These are phyloP conservation scores for Mus caroli DNA, from an alignment of 2,797 vertebrate genomes.

Conservation along the genomic window DNA sequence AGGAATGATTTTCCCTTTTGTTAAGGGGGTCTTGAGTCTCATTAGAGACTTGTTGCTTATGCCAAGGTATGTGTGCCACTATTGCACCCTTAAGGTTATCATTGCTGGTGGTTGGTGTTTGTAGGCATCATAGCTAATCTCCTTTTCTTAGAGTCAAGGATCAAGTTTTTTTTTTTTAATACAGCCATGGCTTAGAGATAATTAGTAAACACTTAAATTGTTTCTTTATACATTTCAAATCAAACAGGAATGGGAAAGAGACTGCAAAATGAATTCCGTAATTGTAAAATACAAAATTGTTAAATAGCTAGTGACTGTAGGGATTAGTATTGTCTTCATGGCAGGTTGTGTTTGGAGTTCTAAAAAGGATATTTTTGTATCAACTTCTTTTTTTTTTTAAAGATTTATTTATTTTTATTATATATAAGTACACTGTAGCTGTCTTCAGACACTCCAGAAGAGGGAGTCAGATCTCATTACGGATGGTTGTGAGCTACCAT, in stretches of 20 bases:
- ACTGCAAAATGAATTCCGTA: neutral
- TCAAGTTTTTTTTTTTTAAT: slow-evolving; percentile 9
- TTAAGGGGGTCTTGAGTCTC: neutral
- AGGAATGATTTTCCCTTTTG: neutral
- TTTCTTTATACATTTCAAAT: slow-evolving; percentile 10
- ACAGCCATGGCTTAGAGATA: slow-evolving; percentile 27
- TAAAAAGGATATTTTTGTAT: neutral
- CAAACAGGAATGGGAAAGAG: neutral
- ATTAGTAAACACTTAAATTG: slow-evolving; percentile 29
- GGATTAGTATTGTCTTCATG: slow-evolving; percentile 28
- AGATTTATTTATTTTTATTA: too few species aligned
- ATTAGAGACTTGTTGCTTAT: neutral
- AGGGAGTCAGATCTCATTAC: too few species aligned
- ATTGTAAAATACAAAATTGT: neutral
- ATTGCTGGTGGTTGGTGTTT: neutral
- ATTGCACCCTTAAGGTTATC: neutral
- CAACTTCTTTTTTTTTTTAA: too few species aligned
- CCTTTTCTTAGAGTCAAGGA: neutral
- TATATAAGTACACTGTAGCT: too few species aligned
- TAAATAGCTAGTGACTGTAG: slow-evolving; percentile 43
- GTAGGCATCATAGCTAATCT: neutral
- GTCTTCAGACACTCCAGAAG: too few species aligned
- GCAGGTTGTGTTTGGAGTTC: neutral
- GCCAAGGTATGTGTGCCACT: neutral
- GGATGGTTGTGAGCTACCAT: too few species aligned